Percentiles rank a stretch among this genome's conserved stretches.
phyloP scores from a whole-genome alignment of 1,140 invertebrate species.

The Chionoecetes opilio region DNA sequence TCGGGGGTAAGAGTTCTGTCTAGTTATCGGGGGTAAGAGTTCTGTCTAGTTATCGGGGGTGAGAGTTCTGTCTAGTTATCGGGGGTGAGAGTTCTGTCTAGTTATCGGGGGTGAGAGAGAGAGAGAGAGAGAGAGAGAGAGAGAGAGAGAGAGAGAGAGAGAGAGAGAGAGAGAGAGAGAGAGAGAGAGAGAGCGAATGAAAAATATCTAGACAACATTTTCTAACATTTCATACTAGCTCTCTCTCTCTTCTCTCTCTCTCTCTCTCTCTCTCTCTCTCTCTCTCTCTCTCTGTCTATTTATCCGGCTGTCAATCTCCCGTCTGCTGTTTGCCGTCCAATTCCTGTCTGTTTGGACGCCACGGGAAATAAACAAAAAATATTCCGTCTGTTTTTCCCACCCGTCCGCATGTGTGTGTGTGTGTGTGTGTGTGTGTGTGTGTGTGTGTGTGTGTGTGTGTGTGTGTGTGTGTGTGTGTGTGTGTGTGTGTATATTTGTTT shows the following conservation, averaged over 20 bases:
- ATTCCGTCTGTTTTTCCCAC: background rate
- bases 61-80: too few relatives aligned
- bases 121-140: background rate
- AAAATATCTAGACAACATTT: too few relatives aligned
- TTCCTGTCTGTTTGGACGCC: slow-evolving; percentile 16
- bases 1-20: too few relatives aligned
- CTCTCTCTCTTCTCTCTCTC: slow-evolving; percentile 61
- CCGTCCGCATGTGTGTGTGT: background rate
- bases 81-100: too few relatives aligned
- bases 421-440: background rate
- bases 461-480: too few relatives aligned
- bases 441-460: background rate
- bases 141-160: background rate
- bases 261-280: slow-evolving; percentile 55
- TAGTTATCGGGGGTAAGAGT: too few relatives aligned
- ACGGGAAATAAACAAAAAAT: background rate
- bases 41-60: too few relatives aligned
- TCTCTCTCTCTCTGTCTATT: background rate
- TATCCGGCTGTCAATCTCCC: background rate
- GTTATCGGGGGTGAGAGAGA: too few relatives aligned
- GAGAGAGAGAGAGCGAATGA: too few relatives aligned
- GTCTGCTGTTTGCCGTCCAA: background rate
- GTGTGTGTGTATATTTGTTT: background rate
- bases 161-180: background rate
- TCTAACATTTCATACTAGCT: background rate